Evolutionary conservation across 2,113 vertebrate genomes (phyloP).

Genomic region (Pavo muticus): DNA sequence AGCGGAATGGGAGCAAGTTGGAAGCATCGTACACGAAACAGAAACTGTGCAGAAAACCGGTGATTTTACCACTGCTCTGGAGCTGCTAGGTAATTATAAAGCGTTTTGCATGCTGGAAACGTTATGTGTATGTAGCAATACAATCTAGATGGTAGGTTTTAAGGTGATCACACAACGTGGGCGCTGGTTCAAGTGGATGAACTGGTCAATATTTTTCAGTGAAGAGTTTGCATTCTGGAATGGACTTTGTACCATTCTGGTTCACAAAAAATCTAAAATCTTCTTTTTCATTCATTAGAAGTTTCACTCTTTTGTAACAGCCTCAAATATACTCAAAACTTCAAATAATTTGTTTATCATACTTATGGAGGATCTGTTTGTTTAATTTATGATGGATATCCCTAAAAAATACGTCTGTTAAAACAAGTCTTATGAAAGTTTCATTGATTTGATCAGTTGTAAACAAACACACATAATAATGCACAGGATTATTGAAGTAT

Average conservation of each 20-base stretch:
- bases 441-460: background rate
- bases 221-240: background rate
- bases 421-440: background rate
- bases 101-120: background rate
- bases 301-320: background rate
- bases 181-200: background rate
- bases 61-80: constrained; percentile 78
- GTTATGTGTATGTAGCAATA: rapidly evolving
- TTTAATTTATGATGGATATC: background rate
- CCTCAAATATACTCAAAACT: background rate
- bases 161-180: background rate
- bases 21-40: background rate
- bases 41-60: constrained; percentile 70
- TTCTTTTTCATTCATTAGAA: background rate
- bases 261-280: background rate
- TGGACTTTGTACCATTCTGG: rapidly evolving
- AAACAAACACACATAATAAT: background rate
- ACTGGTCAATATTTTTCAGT: rapidly evolving
- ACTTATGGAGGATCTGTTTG: background rate
- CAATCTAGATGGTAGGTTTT: background rate
- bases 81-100: constrained; percentile 80
- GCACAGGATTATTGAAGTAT: background rate
- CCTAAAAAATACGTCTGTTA: background rate
- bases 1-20: constrained; percentile 65
- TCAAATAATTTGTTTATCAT: background rate